Percentiles rank a stretch among this genome's conserved stretches.
phyloP scores from a whole-genome alignment of 1,140 invertebrate species.

The Saxidomus purpurata region DNA sequence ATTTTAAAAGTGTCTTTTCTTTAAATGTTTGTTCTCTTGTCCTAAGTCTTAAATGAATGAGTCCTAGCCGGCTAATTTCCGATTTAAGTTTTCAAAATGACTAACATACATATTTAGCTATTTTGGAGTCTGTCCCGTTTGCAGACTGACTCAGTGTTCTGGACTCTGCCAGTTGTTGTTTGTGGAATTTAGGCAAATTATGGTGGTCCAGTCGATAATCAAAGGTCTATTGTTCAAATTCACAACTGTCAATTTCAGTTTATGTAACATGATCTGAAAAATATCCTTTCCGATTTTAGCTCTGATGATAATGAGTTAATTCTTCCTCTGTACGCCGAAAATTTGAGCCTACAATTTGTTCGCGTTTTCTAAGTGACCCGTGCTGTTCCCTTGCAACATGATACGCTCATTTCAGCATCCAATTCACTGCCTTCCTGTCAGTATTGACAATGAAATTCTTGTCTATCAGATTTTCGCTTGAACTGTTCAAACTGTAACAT shows the following conservation, averaged over 20 bases:
- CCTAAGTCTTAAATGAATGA: too few species aligned
- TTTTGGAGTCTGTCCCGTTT: too few species aligned
- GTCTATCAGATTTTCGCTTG: not conserved
- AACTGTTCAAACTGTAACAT: not conserved
- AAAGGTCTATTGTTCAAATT: constrained; percentile 33
- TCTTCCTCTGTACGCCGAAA: not conserved
- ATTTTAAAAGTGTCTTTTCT: too few species aligned
- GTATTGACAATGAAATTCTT: not conserved
- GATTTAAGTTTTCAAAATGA: too few species aligned
- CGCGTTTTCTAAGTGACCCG: constrained; percentile 21
- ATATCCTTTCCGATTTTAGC: not conserved
- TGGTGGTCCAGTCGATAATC: constrained; percentile 49
- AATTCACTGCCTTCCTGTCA: not conserved
- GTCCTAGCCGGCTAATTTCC: too few species aligned
- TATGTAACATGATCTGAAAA: constrained; percentile 15
- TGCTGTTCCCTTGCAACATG: not conserved
- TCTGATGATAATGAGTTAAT: not conserved
- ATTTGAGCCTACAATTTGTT: not conserved
- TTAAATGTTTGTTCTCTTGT: too few species aligned
- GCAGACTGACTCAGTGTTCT: not conserved
- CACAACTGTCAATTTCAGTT: constrained; percentile 52
- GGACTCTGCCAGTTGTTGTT: not conserved
- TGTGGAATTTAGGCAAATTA: constrained; percentile 16
- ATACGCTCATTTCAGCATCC: not conserved
- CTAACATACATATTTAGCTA: too few species aligned